Base-by-base conservation (phyloP, 2,888 invertebrate species). In the Nephrocerus scutellatus region DNA sequence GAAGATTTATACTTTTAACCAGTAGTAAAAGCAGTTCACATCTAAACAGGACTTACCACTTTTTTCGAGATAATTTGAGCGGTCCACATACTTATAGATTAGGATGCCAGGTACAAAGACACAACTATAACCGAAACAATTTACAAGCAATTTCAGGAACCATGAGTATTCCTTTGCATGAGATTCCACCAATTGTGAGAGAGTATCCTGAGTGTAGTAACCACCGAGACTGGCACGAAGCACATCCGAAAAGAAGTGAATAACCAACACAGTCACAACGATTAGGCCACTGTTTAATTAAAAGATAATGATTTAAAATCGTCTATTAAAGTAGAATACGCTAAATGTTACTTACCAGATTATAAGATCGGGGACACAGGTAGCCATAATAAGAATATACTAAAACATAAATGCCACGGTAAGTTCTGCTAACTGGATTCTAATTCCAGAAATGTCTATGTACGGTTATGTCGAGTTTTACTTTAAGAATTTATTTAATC, bases 81-180 rank as follows among this genome's bases (percentile, higher is more conserved):
- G 78, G 47, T 79, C 76, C 16, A 89, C 75, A 68, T 89, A 91
- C 63, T 82, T 82, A 62, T 85, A 86, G 38, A 91, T 74, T 13
- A 92, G 68, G 60, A 79, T 83, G 31, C 88, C 88, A 2, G 95
- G 93, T 41, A 92, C 66, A 60, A 93, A 74, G 39, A 96, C 74
- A n/a, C 89, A 87, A 4, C 82, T 77, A 65, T 95, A 96, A 10
- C 92, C 91, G 13, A 88, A 72, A 38, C 90, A 72, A 69, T 95
- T 95, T 16, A 87, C 71, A 25, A 79, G 57, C 25, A 93, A 72
- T 47, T 84, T 79, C 50, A 87, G 72, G 13, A 88, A 58, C 93
- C 93, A 89, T 41, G 71, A 73, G 51, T 79, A 79, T 40, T 76
- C 72, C 32, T 69, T 65, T 6, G 71, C 68, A 24, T 72, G 69